Base-by-base conservation (phyloP, 2,888 invertebrate species). In the Pollenia amentaria region DNA sequence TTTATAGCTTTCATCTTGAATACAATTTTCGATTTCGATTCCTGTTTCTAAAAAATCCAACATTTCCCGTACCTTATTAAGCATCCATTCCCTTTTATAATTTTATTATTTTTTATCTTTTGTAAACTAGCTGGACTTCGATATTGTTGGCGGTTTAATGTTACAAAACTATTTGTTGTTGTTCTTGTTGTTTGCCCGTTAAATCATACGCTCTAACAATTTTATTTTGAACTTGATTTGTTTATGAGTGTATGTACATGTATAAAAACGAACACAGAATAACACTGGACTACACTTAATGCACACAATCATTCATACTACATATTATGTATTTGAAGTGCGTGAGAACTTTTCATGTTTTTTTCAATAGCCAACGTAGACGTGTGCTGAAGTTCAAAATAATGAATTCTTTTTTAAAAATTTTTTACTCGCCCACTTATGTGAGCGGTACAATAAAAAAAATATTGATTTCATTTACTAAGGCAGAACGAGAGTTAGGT, bases 161-260 rank as follows among this genome's bases (percentile, higher is more conserved):
- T 91, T 91, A 90, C 90, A 90, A 84, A 78, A 76, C 85, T 88
- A 88, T 88, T 87, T 64, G 16, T 60, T 67, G 9, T 60, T 40
- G 48, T 55, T 78, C 9, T 60, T 60, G 11, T 65, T 76, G 18
- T 70, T 70, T 57, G 64, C 42, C 16, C 89, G 88, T 89, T 88
- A 88, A 78, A 86, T 69, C 79, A 87, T 84, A 81, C 29, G 84
- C 76, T 79, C 29, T 42, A 79, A 85, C 89, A 88, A 89, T 88
- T 89, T 87, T 87, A 89, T 88, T 89, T 91, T 91, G 91, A 91
- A 91, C 90, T 91, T 91, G 91, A 89, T 89, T 91, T 90, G 82
- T 80, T 77, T 90, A 89, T 88, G 83, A 88, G 89, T 88, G 89
- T 89, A 87, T 14, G 9, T 3, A 29, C 46, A 38, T 57, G 29